These are phyloP conservation scores for Sericinus montela DNA, from an alignment of 2,888 invertebrate genomes.

Conservation along the genomic window DNA sequence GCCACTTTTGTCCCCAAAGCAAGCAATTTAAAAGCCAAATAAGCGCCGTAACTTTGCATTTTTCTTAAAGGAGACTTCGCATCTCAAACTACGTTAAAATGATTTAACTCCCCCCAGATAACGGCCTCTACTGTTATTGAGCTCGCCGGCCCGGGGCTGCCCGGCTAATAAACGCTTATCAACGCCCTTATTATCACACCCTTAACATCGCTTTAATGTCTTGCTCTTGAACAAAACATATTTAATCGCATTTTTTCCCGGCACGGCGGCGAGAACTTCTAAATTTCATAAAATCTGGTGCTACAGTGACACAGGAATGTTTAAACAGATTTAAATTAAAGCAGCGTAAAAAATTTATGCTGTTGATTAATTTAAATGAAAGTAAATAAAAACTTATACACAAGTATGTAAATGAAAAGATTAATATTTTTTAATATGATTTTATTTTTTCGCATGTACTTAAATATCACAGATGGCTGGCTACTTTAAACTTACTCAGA, in stretches of 20 bases:
- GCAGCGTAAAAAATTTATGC: not conserved
- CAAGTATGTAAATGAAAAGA: too few relatives aligned
- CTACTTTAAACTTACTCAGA: too few relatives aligned
- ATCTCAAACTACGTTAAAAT: slow-evolving; percentile 73
- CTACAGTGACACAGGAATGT: slow-evolving; percentile 25
- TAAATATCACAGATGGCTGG: too few relatives aligned
- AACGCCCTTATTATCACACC: slow-evolving; percentile 79
- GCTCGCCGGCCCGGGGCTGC: slow-evolving; percentile 54
- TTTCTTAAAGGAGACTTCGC: slow-evolving; percentile 56
- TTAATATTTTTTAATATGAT: too few relatives aligned
- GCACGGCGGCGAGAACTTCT: slow-evolving; percentile 51
- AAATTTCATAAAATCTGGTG: slow-evolving; percentile 64
- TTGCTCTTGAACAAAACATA: slow-evolving; percentile 80
- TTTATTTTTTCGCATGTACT: too few relatives aligned
- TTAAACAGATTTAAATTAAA: slow-evolving; percentile 1
- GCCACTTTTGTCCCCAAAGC: slow-evolving; percentile 35
- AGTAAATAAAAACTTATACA: too few relatives aligned
- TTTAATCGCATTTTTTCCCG: slow-evolving; percentile 78
- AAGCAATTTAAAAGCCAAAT: slow-evolving; percentile 57
- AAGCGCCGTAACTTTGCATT: slow-evolving; percentile 56
- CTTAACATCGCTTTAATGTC: slow-evolving; percentile 80
- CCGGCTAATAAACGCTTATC: slow-evolving; percentile 79
- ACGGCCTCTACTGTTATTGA: slow-evolving; percentile 58
- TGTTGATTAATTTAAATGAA: too few relatives aligned
- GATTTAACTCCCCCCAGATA: slow-evolving; percentile 76